Evolutionary conservation across 1,140 invertebrate species (phyloP).

Genomic region (Ostrea edulis): DNA sequence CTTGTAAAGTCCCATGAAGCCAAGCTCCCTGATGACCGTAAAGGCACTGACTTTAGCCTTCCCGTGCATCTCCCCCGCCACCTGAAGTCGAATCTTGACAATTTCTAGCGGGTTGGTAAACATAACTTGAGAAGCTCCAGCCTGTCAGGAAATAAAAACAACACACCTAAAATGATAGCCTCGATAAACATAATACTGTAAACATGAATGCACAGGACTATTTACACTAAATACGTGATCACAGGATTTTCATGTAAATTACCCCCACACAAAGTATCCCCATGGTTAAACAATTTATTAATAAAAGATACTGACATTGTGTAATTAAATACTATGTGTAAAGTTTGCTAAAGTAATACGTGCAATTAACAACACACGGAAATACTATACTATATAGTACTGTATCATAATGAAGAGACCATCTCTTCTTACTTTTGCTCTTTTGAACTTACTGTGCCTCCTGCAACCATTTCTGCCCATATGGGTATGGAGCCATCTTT

Average conservation of each 20-base stretch:
- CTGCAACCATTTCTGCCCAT: slow-evolving; percentile 93
- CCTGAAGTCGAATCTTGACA: slow-evolving; percentile 99
- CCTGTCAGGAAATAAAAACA: slow-evolving; percentile 63
- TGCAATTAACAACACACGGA: too few species aligned
- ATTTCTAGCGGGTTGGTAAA: slow-evolving; percentile 99
- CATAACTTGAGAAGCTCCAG: slow-evolving; percentile 82
- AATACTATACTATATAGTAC: neutral
- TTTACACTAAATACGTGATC: too few species aligned
- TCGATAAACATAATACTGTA: too few species aligned
- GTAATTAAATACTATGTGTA: too few species aligned
- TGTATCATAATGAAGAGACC: neutral
- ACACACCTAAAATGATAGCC: too few species aligned
- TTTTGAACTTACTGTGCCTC: slow-evolving; percentile 89
- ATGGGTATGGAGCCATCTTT: slow-evolving; percentile 92
- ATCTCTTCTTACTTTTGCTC: neutral
- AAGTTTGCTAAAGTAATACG: too few species aligned
- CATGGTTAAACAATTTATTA: too few species aligned
- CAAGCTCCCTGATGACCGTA: slow-evolving; percentile 93
- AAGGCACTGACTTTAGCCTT: slow-evolving; percentile 84
- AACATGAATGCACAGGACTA: too few species aligned
- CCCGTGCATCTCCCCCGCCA: slow-evolving; percentile 96
- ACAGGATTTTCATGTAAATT: too few species aligned
- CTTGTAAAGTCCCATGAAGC: slow-evolving; percentile 96
- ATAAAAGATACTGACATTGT: too few species aligned
- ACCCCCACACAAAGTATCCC: too few species aligned